These are phyloP conservation scores for Lucilia sericata DNA, from an alignment of 1,140 invertebrate species.

Conservation along the genomic window DNA sequence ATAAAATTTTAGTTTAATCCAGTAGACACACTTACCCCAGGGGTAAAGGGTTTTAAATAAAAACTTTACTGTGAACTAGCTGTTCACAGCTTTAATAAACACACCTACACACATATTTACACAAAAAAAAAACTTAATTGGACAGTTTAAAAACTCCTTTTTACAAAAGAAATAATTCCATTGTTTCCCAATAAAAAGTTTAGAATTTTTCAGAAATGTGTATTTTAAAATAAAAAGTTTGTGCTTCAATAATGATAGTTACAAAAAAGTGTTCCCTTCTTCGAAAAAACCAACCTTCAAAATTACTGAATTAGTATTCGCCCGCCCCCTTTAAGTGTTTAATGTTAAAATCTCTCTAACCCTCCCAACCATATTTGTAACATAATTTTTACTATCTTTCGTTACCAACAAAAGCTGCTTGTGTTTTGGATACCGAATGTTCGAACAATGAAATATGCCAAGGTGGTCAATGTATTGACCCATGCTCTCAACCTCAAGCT, in stretches of 20 bases:
- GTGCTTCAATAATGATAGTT: not conserved
- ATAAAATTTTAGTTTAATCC: slow-evolving; percentile 21
- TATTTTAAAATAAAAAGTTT: not conserved
- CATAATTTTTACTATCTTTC: slow-evolving; percentile 1
- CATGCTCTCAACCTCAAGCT: slow-evolving; percentile 80
- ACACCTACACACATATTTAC: slow-evolving; percentile 23
- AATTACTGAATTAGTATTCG: not conserved
- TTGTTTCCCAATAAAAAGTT: not conserved
- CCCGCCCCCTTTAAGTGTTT: not conserved
- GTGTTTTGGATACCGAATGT: slow-evolving; percentile 85
- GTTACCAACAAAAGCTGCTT: slow-evolving; percentile 74
- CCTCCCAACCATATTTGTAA: not conserved
- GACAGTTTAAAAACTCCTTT: not conserved
- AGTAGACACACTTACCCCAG: slow-evolving; percentile 35
- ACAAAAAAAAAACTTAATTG: slow-evolving; percentile 2
- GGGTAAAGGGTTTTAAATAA: slow-evolving; percentile 22
- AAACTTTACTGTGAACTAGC: not conserved
- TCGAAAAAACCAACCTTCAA: not conserved
- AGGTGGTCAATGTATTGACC: slow-evolving; percentile 85
- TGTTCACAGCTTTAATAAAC: slow-evolving; percentile 15
- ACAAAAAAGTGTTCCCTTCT: too few species aligned
- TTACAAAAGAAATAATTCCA: not conserved
- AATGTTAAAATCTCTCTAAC: not conserved
- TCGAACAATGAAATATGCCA: slow-evolving; percentile 81
- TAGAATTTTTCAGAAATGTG: not conserved